Evolutionary conservation across 2,113 vertebrate genomes (phyloP).

Genomic region (Neoarius graeffei): DNA sequence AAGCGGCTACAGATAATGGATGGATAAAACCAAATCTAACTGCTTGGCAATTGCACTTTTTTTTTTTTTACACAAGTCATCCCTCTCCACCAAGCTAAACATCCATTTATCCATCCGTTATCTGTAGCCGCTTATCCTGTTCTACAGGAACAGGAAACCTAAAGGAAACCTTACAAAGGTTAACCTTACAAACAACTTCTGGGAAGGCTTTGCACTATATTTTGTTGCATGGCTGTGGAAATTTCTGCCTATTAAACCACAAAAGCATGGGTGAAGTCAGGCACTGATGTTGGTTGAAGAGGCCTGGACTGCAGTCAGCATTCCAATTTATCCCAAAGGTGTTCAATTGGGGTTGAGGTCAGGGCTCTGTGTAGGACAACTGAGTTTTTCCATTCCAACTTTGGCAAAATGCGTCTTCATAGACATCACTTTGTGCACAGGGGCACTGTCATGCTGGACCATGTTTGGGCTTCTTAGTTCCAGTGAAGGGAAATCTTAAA

Average conservation of each 20-base stretch:
- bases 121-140: too few species aligned
- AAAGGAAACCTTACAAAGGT: not conserved
- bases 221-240: not conserved
- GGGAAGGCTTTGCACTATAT: not conserved
- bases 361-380: not conserved
- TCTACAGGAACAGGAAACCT: too few species aligned
- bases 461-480: not conserved
- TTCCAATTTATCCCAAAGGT: not conserved
- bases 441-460: not conserved
- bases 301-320: not conserved
- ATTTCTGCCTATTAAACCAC: not conserved
- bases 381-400: not conserved
- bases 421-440: not conserved
- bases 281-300: not conserved
- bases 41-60: too few species aligned
- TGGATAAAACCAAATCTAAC: too few species aligned
- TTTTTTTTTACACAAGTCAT: too few species aligned
- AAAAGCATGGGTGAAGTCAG: not conserved
- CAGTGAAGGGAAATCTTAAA: not conserved
- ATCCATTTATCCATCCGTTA: too few species aligned
- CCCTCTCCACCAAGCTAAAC: not conserved
- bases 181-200: too few species aligned
- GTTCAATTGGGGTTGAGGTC: not conserved
- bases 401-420: not conserved
- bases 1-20: too few species aligned